These are phyloP conservation scores for Nipponacmea schrenckii DNA, from an alignment of 2,888 invertebrate species.

Conservation along the genomic window DNA sequence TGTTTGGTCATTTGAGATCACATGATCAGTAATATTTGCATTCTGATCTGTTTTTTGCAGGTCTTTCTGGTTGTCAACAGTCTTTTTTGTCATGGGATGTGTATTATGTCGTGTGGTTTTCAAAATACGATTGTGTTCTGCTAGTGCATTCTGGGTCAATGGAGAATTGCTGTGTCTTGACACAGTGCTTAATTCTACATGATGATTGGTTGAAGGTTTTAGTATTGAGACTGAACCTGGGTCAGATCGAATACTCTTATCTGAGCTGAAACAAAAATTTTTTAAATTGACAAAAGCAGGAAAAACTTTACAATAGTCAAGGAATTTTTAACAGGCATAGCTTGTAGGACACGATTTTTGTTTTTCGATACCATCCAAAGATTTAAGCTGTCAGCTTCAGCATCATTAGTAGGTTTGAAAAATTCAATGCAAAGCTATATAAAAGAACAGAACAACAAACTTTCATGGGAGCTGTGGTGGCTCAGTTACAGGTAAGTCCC, in stretches of 20 bases:
- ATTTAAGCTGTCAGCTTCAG: no score
- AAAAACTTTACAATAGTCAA: no score
- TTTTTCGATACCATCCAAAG: no score
- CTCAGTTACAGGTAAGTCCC: no score
- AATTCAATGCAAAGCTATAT: no score
- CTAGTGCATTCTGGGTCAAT: slow-evolving; percentile 1
- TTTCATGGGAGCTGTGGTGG: no score
- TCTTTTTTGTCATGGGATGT: neutral
- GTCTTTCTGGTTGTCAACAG: neutral
- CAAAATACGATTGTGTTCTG: neutral
- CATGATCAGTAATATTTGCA: neutral
- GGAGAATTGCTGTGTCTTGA: neutral
- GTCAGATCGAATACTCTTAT: slow-evolving; percentile 19
- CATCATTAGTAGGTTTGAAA: no score
- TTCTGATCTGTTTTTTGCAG: neutral
- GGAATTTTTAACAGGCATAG: no score
- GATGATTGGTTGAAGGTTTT: neutral
- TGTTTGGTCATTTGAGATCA: slow-evolving; percentile 32
- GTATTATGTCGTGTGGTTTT: neutral
- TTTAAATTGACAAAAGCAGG: neutral
- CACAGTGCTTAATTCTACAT: neutral
- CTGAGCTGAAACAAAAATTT: slow-evolving; percentile 11
- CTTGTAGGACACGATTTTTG: no score
- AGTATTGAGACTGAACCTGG: slow-evolving; percentile 8
- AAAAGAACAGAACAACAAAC: no score